phyloP scores from a whole-genome alignment of 2,888 invertebrate species.

The Euzophera pinguis region DNA sequence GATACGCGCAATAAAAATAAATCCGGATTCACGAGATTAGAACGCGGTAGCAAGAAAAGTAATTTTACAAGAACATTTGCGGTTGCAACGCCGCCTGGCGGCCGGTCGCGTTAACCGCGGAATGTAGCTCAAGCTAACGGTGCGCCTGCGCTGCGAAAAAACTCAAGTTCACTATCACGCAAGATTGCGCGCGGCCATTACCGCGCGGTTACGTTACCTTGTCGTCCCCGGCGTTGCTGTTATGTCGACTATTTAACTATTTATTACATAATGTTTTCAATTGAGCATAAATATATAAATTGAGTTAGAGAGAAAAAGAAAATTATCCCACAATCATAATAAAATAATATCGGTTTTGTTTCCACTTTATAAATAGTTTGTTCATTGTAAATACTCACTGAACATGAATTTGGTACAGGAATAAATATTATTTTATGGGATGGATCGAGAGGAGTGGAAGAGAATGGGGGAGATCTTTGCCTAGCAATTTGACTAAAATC shows the following conservation, averaged over 20 bases:
- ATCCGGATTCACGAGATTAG: conserved; percentile 28
- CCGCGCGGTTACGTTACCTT: conserved; percentile 71
- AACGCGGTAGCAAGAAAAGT: conserved; percentile 30
- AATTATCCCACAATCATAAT: too few species aligned
- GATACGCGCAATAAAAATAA: conserved; percentile 14
- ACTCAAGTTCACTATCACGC: conserved; percentile 79
- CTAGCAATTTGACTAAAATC: too few species aligned
- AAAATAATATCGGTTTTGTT: too few species aligned
- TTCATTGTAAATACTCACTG: too few species aligned
- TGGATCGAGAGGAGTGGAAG: too few species aligned
- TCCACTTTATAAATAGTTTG: too few species aligned
- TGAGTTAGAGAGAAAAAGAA: too few species aligned
- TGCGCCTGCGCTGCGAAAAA: conserved; percentile 68
- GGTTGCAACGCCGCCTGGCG: conserved; percentile 57
- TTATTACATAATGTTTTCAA: conserved; percentile 44
- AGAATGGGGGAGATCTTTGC: too few species aligned
- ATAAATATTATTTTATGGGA: too few species aligned
- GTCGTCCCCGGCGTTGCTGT: conserved; percentile 44
- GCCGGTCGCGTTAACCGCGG: conserved; percentile 57
- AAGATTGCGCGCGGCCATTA: conserved; percentile 72
- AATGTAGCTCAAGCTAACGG: conserved; percentile 77
- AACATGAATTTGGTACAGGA: too few species aligned
- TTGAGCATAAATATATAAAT: too few species aligned
- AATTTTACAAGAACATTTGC: conserved; percentile 30
- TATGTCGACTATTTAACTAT: conserved; percentile 49